Base-by-base conservation (phyloP, 1,140 invertebrate genomes). In the Wiebesia pumilae region DNA sequence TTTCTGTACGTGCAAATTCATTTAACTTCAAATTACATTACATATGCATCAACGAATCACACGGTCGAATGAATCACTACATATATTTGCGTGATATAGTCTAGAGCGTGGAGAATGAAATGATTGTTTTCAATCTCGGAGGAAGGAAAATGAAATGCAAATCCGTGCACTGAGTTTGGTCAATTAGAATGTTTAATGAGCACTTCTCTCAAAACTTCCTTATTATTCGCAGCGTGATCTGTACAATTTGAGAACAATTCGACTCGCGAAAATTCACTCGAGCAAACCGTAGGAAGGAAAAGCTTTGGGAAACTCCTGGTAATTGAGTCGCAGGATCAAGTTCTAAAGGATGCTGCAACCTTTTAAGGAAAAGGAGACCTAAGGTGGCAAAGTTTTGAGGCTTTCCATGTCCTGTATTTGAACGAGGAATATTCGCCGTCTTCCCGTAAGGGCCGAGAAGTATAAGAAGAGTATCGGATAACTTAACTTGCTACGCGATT, bases 111-210 rank as follows among this genome's bases (percentile, higher is more conserved):
- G 78, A 43, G 51, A 85, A 85, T 58, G 58, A 85, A 85, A 80
- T 85, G 75, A 85, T 85, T 85, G 83, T 85, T 85, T 85, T 80
- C 83, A 80, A 85, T 80, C 62, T 54, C 62, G 80, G 54, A 38
- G 54, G 77, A 51, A 67, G 67, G 1, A 35, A 38, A 84, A 81
- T 81, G 62, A 85, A 85, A 85, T 85, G 84, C 84, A 80, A 85
- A 85, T 85, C 58, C 78, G 38, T 54, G 54, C 69, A 10, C 27
- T 40, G 69, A 82, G 67, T 85, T 85, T 75, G 78, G 81, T 86
- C 85, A 83, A 86, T 86, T 86, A 86, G 58, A 86, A 86, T 86
- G 81, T 83, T 83, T 86, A 86, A 86, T 83, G 81, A 86, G 85
- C 33, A 69, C 73, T 75, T 82, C 47, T 33, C 81, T 78, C 80